Conservation (phyloP, 1,140 invertebrate genomes). For the Drosophila lacertosa region DNA sequence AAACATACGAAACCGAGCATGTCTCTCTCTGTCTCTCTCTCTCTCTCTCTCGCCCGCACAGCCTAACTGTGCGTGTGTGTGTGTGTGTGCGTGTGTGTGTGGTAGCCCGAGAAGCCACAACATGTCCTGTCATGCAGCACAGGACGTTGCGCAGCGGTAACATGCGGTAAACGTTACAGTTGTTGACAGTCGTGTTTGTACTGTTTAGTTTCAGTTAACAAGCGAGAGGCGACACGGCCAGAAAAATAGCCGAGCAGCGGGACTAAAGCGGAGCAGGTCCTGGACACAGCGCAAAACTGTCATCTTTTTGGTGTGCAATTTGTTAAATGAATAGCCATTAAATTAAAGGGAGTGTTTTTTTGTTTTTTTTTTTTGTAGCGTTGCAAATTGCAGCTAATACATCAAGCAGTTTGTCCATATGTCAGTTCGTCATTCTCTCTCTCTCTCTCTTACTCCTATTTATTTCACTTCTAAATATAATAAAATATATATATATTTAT, state of each 20-base stretch:
- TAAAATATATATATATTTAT: no score
- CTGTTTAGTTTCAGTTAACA: constrained; percentile 81
- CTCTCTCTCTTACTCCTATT: not conserved
- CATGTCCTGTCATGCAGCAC: constrained; percentile 77
- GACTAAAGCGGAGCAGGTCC: no score
- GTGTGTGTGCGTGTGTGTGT: constrained; percentile 36
- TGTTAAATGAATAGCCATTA: constrained; percentile 39
- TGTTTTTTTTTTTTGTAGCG: not conserved
- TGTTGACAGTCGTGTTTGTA: constrained; percentile 77
- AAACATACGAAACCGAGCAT: constrained; percentile 50
- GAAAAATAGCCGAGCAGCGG: constrained; percentile 21
- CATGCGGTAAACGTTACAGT: constrained; percentile 81
- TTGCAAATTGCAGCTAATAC: not conserved
- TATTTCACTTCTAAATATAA: not conserved
- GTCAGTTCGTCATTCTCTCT: not conserved
- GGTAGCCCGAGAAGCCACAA: constrained; percentile 68
- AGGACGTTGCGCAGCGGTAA: constrained; percentile 64
- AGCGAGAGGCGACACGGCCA: constrained; percentile 46
- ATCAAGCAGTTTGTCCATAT: not conserved
- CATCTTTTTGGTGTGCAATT: constrained; percentile 42
- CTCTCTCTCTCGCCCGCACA: not conserved
- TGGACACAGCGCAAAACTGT: not conserved
- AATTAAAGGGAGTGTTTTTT: constrained; percentile 30
- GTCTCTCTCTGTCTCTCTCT: not conserved
- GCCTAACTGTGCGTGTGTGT: constrained; percentile 1